Evolutionary conservation across 2,888 invertebrate genomes (phyloP).

Genomic region (Ophion costatus): DNA sequence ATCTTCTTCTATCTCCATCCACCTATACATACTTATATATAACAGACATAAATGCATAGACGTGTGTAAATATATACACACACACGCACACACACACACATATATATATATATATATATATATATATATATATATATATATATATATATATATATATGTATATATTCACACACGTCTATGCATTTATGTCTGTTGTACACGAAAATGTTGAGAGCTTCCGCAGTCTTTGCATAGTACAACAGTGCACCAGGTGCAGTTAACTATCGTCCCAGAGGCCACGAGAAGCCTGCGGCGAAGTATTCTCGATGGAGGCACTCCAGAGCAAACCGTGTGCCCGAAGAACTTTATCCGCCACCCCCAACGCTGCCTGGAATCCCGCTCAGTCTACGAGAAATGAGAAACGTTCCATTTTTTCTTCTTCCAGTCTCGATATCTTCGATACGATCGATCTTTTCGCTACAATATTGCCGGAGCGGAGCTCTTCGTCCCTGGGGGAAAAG

Average conservation of each 20-base stretch:
- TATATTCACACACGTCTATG: not conserved
- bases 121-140: too few relatives aligned
- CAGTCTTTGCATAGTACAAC: slow-evolving; percentile 33
- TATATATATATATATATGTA: too few relatives aligned
- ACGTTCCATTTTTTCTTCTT: not conserved
- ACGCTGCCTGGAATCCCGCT: not conserved
- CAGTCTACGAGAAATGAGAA: not conserved
- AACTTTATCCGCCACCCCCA: slow-evolving; percentile 15
- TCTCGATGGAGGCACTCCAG: slow-evolving; percentile 14
- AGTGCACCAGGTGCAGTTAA: slow-evolving; percentile 56
- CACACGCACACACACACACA: too few relatives aligned
- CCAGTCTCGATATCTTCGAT: not conserved
- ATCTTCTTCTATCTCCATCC: not conserved
- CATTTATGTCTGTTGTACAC: slow-evolving; percentile 9
- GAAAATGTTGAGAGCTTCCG: slow-evolving; percentile 38
- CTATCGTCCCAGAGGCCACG: slow-evolving; percentile 41
- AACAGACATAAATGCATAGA: not conserved
- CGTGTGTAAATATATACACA: too few relatives aligned
- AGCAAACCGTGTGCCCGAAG: slow-evolving; percentile 1
- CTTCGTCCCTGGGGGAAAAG: not conserved
- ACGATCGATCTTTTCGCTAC: not conserved
- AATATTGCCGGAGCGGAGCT: not conserved
- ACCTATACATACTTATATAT: not conserved
- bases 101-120: too few relatives aligned
- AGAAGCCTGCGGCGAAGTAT: slow-evolving; percentile 35